Base-by-base conservation (phyloP, 2,113 vertebrate species). In the Gnathonemus longibarbis region DNA sequence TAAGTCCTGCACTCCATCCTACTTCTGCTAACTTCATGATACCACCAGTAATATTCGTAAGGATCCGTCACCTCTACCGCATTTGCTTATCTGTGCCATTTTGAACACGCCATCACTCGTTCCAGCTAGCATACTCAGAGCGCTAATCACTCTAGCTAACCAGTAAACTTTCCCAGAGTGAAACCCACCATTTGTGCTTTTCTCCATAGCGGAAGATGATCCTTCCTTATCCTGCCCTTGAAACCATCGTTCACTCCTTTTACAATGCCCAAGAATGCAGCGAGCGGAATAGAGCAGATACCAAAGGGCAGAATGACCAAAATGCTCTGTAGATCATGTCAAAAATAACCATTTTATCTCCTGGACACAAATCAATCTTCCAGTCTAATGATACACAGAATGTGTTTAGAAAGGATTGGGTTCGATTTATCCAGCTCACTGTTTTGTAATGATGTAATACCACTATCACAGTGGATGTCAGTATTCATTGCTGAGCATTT, bases 161-260 rank as follows among this genome's bases (percentile, higher is more conserved):
- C 13, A n/a, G 13, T 45, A 49, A n/a, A 35, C 66, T 77, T 50
- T 66, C 27, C 74, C 24, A 0, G 10, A 27, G 39, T 90, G 53
- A 84, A 49, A 42, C 58, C 89, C 19, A 49, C 7, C 77, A 7
- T 24, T 21, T 35, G 0, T 93, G 1, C 88, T 48, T 86, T 39
- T 48, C 31, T 88, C 46, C 31, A 27, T 94, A 96, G 96, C 95
- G 92, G 89, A 94, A 93, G 91, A 94, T 84, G 92, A 92, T 93
- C 52, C 85, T 95, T 42, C 95, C 92, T 89, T 96, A 93, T 84
- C 94, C 95, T 0, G 94, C 95, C 0, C 89, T 96, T 93, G 96
- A 96, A 92, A 94, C 94, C 0, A 95, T 96, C 39, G 92, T 96
- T 91, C 95, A 96, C 15, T 90, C 89, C 2, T 42, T 91, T 10